Evolutionary conservation across 2,797 vertebrate species (phyloP), one percentile per base, ranked within the genome.

Genomic region (Rhinatrema bivittatum): DNA sequence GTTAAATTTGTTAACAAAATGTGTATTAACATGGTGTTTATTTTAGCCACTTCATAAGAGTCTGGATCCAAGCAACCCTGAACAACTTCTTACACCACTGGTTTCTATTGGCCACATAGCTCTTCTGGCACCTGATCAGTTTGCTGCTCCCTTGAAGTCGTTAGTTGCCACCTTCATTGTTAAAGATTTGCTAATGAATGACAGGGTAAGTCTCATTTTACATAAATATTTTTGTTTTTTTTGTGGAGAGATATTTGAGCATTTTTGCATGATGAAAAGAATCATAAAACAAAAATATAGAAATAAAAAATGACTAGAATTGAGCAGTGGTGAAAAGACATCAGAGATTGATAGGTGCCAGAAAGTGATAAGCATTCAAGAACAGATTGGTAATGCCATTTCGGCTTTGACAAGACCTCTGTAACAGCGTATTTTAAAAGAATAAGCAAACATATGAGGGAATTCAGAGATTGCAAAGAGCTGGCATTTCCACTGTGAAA

Each of bases 101-200:
- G 89, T 94, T 53, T 93, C 95, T 4, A 90, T 99, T 53, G 93
- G 96, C 36, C 96, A 99, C 51, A 83, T 99, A 75, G 93, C 94
- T 27, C 90, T 95, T 69, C 86, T 98, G 37, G 91, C 93, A 22
- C 95, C 95, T 8, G 93, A 98, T 49, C 96, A 99, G 13, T 98
- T 99, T 54, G 91, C 93, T 12, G 89, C 87, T 5, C 94, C 93
- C 2, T 81, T 99, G 48, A 98, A 98, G 54, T 93, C 96, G 45
- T 71, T 99, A 56, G 96, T 99, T 32, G 94, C 95, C 52, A 98
- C 92, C 68, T 97, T 99, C 53, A 95, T 99, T 19, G 93, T 99
- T 55, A 99, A 99, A 76, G 96, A 99, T 59, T 83, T 99, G 56
- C 83, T 99, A 41, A 98, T 99, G 95, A 98, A 89, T 2, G 94